Evolutionary conservation across 2,113 vertebrate species (phyloP).

Genomic region (Lanius ludovicianus): DNA sequence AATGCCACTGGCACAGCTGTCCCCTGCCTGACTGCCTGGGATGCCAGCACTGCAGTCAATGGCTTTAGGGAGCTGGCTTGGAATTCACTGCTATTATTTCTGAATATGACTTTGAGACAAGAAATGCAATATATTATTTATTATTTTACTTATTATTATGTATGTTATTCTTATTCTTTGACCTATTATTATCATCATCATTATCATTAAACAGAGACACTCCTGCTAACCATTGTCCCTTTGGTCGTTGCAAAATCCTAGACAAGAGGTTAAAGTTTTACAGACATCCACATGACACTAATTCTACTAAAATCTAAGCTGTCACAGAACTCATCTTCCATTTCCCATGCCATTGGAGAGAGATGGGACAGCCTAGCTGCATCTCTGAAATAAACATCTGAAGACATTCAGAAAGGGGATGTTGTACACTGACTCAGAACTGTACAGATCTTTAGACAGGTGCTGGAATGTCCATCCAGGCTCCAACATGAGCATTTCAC

Average conservation of each 20-base stretch:
- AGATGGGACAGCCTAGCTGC: background rate
- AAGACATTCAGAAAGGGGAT: background rate
- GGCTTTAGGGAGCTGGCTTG: background rate
- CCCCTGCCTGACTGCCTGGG: background rate
- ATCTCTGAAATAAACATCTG: background rate
- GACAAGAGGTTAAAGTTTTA: background rate
- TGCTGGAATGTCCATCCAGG: background rate
- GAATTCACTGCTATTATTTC: background rate
- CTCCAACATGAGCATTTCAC: accelerated
- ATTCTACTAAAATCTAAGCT: background rate
- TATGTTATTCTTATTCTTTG: background rate
- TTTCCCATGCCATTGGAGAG: background rate
- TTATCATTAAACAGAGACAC: background rate
- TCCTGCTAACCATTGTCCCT: background rate
- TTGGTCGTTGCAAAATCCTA: background rate
- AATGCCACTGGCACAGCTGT: background rate
- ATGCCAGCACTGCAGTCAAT: background rate
- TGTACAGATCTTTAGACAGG: background rate
- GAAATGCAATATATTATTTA: background rate
- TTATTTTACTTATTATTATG: background rate
- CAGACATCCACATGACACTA: background rate
- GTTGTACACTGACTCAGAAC: background rate
- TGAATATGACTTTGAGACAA: background rate
- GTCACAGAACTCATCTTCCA: background rate
- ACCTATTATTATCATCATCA: too few species aligned